These are phyloP conservation scores for Linyphia triangularis DNA, from an alignment of 2,888 invertebrate species.

Conservation along the genomic window DNA sequence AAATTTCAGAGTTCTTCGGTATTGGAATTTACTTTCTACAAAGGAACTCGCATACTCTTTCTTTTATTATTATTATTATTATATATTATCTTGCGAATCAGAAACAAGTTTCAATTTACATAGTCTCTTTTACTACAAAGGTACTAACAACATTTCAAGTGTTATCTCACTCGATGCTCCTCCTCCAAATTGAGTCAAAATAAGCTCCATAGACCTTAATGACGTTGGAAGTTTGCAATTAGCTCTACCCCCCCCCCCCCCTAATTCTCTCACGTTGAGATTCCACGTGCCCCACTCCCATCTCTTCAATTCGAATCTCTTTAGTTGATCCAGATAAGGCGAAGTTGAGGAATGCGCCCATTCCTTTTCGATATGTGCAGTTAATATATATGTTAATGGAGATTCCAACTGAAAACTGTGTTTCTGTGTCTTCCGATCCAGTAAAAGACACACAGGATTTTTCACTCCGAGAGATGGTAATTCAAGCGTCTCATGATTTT, in stretches of 20 bases:
- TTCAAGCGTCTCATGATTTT: background rate
- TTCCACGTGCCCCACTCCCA: background rate
- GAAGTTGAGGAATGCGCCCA: background rate
- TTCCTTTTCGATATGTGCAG: background rate
- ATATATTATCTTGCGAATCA: too few relatives aligned
- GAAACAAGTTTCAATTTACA: too few relatives aligned
- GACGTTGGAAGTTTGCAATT: background rate
- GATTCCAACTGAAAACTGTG: background rate
- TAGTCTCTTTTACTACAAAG: too few relatives aligned
- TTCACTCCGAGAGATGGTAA: background rate
- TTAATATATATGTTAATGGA: slow-evolving; percentile 3
- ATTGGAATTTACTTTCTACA: too few relatives aligned
- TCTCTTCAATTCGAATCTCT: too few relatives aligned
- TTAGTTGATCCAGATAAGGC: too few relatives aligned
- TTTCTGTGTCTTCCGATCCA: background rate
- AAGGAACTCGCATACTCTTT: too few relatives aligned
- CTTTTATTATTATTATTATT: too few relatives aligned
- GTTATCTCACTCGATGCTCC: too few relatives aligned
- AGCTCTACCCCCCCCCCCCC: background rate
- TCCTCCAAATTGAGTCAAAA: background rate
- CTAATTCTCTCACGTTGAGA: background rate
- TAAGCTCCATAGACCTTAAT: background rate
- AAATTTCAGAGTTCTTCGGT: too few relatives aligned
- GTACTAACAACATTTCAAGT: too few relatives aligned
- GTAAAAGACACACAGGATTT: background rate